Conservation (phyloP, 2,797 vertebrate species). For the Takifugu rubripes region DNA sequence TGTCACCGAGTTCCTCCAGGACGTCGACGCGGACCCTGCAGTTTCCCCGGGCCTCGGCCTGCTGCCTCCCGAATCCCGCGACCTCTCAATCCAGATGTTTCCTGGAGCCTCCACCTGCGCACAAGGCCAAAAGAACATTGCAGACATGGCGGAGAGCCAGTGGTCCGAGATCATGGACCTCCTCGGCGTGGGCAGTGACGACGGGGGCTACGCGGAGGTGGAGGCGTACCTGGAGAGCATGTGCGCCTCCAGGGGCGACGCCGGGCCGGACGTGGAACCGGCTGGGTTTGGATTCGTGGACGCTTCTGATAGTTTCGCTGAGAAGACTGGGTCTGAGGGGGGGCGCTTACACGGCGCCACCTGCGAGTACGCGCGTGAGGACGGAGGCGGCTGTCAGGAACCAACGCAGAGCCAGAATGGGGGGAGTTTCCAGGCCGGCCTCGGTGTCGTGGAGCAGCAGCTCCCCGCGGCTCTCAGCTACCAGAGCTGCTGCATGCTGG, state of each 20-base stretch:
- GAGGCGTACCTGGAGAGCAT: slow-evolving; percentile 54
- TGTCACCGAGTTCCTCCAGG: slow-evolving; percentile 9
- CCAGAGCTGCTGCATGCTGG: slow-evolving; percentile 33
- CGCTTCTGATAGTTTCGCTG: slow-evolving; percentile 20
- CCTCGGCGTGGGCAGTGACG: slow-evolving; percentile 18
- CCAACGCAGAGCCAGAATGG: slow-evolving; percentile 16
- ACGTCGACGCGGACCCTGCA: slow-evolving; percentile 26
- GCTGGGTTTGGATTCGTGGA: slow-evolving; percentile 18
- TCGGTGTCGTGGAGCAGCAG: slow-evolving; percentile 15
- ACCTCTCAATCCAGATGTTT: slow-evolving; percentile 64
- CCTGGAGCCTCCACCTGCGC: slow-evolving; percentile 45
- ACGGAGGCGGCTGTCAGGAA: slow-evolving; percentile 16
- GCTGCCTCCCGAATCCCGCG: slow-evolving; percentile 62
- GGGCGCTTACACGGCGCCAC: slow-evolving; percentile 11
- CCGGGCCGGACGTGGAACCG: slow-evolving; percentile 14
- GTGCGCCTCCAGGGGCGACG: slow-evolving; percentile 40
- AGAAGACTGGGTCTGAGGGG: slow-evolving; percentile 9
- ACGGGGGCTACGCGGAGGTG: slow-evolving; percentile 27
- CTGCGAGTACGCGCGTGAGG: slow-evolving; percentile 14
- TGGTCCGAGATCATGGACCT: slow-evolving; percentile 63
- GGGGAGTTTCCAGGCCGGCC: slow-evolving; percentile 8
- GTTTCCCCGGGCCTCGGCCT: slow-evolving; percentile 59
- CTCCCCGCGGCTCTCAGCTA: slow-evolving; percentile 8
- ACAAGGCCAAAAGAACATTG: slow-evolving; percentile 36
- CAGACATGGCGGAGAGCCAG: slow-evolving; percentile 45